Percentiles rank a stretch among this genome's conserved stretches.
Evolutionary conservation across 2,797 vertebrate species (phyloP).

Genomic region (Notoglanidium macrostoma): DNA sequence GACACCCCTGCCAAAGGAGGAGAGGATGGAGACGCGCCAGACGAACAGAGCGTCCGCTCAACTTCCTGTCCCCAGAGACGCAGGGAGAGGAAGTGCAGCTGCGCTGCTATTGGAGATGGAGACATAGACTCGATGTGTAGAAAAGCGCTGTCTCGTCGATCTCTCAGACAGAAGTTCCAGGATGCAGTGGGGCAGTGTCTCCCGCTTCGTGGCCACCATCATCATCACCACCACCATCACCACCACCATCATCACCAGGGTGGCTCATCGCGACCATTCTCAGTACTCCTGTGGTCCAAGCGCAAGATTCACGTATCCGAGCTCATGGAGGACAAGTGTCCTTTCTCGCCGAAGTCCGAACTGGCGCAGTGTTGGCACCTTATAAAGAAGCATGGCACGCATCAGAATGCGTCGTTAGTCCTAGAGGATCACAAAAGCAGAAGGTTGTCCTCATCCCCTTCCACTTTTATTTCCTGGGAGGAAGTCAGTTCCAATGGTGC

Average conservation of each 20-base stretch:
- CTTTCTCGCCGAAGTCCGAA: constrained; percentile 91
- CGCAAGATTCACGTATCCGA: constrained; percentile 95
- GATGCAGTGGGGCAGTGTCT: constrained; percentile 95
- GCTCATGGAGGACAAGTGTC: constrained; percentile 93
- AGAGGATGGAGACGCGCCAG: constrained; percentile 59
- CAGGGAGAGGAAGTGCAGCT: constrained; percentile 89
- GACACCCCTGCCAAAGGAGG: constrained; percentile 70
- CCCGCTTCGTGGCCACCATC: constrained; percentile 85
- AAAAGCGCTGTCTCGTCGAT: constrained; percentile 84
- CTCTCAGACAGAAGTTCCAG: constrained; percentile 92
- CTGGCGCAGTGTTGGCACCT: constrained; percentile 93
- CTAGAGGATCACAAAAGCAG: constrained; percentile 73
- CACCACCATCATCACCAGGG: constrained; percentile 69
- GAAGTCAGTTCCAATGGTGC: constrained; percentile 77
- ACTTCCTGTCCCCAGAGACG: constrained; percentile 75
- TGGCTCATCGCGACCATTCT: constrained; percentile 66
- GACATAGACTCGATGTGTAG: constrained; percentile 83
- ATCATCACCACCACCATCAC: constrained; percentile 74
- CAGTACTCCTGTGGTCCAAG: constrained; percentile 86
- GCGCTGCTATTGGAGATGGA: constrained; percentile 75
- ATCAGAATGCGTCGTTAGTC: constrained; percentile 73
- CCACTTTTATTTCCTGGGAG: constrained; percentile 75
- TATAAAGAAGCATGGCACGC: constrained; percentile 83
- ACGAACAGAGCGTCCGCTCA: constrained; percentile 67
- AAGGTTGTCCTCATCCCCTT: constrained; percentile 68